Evolutionary conservation across 2,113 vertebrate species (phyloP).

Genomic region (Crotalus horridus): DNA sequence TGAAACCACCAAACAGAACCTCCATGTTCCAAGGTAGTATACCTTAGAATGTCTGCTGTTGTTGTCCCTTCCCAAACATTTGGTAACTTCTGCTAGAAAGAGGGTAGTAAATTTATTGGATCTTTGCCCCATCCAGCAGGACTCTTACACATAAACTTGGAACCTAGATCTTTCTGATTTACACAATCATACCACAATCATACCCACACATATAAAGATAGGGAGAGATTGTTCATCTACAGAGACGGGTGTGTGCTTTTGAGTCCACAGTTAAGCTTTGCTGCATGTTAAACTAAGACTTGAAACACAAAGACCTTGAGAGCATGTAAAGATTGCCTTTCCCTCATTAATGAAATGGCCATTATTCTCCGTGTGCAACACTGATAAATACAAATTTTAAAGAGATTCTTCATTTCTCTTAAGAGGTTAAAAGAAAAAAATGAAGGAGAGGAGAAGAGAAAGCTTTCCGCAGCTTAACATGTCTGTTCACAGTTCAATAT

Average conservation of each 20-base stretch:
- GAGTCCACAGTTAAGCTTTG: neutral
- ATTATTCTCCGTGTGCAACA: neutral
- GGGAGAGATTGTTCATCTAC: neutral
- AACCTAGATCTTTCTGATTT: neutral
- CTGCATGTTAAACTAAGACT: neutral
- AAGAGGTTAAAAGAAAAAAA: neutral
- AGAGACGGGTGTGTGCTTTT: neutral
- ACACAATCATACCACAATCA: neutral
- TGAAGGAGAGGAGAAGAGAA: neutral
- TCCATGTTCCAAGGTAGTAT: neutral
- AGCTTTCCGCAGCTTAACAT: constrained; percentile 69
- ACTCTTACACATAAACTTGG: neutral
- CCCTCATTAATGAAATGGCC: neutral
- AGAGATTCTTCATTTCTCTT: neutral
- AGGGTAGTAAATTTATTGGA: no score
- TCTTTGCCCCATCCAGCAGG: neutral
- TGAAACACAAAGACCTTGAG: neutral
- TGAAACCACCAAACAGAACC: neutral
- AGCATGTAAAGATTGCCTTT: neutral
- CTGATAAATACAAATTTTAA: neutral
- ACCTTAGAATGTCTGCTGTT: neutral
- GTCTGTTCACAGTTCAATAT: constrained; percentile 78
- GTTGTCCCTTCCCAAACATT: neutral
- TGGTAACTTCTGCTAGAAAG: neutral
- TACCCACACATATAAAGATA: neutral